These are phyloP conservation scores for Vandiemenella viatica DNA, from an alignment of 2,888 invertebrate species.

Conservation along the genomic window DNA sequence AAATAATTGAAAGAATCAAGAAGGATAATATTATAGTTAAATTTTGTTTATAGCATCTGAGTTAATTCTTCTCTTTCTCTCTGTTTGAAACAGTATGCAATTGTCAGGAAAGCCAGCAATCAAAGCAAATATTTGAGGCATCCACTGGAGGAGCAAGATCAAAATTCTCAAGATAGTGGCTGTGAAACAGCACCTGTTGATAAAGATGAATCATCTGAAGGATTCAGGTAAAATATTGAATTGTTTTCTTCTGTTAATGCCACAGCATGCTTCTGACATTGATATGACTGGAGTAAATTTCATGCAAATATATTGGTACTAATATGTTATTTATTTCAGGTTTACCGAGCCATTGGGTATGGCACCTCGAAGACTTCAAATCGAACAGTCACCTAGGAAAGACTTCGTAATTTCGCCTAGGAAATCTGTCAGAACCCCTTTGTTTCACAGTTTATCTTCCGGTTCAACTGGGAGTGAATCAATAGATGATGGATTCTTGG, in stretches of 20 bases:
- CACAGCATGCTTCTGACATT: neutral
- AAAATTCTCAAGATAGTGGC: constrained; percentile 43
- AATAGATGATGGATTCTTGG: constrained; percentile 48
- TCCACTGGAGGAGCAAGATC: constrained; percentile 36
- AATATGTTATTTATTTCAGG: constrained; percentile 22
- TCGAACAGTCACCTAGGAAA: constrained; percentile 17
- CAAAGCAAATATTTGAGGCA: too few relatives aligned
- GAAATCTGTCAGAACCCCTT: constrained; percentile 13
- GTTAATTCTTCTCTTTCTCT: too few relatives aligned
- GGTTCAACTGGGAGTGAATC: constrained; percentile 36
- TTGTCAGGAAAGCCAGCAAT: neutral
- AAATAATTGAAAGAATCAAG: too few relatives aligned
- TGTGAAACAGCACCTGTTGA: constrained; percentile 31
- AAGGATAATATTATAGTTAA: neutral
- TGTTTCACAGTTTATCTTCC: constrained; percentile 35
- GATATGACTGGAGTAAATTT: neutral
- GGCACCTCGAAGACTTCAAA: constrained; percentile 24
- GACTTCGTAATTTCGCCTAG: constrained; percentile 17
- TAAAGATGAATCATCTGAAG: constrained; percentile 20
- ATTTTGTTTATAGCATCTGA: neutral
- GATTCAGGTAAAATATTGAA: constrained; percentile 19
- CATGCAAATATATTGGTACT: too few relatives aligned
- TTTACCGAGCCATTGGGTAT: constrained; percentile 30
- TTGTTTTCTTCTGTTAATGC: neutral
- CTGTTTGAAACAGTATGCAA: neutral